Evolutionary conservation across 2,113 vertebrate genomes (phyloP), one percentile per base, ranked within the genome.

Genomic region (Xyliphius kryptos): DNA sequence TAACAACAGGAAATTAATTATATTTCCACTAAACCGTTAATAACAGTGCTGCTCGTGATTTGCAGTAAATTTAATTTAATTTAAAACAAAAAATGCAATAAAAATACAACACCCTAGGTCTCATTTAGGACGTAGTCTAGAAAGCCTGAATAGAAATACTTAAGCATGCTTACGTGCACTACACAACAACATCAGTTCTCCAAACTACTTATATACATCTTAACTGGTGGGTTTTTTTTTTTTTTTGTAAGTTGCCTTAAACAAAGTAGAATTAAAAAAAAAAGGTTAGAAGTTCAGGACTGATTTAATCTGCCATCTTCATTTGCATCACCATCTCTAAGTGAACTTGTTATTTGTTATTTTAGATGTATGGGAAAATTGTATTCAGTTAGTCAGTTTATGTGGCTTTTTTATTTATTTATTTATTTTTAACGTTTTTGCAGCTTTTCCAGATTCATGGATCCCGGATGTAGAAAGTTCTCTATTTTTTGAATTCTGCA

Each of bases 391-490:
- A 22, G 16, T 53, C 9, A 17, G n/a, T n/a, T n/a, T n/a, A n/a
- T n/a, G n/a, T n/a, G n/a, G n/a, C n/a, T n/a, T 16, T 16, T 62
- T 54, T 50, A 9, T 69, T 20, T 36, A 14, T 63, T 75, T n/a
- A n/a, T n/a, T n/a, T n/a, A n/a, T n/a, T n/a, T n/a, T n/a, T n/a
- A n/a, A n/a, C n/a, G n/a, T 15, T 10, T 69, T 74, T 56, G 17
- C 83, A 88, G 87, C 82, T 89, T 74, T 89, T 89, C 77, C 87
- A 88, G 76, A 81, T 89, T 75, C 85, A 89, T 9, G 86, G 86
- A 44, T 83, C 86, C 70, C 70, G 86, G 82, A 86, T 87, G 79
- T 89, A 88, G 77, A 79, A 66, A 56, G 37, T 3, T 50, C 38
- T 12, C 58, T 61, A 59, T 72, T 50, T 70, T 71, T 67, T 52